phyloP scores from a whole-genome alignment of 2,888 invertebrate species.

The Mamestra brassicae region DNA sequence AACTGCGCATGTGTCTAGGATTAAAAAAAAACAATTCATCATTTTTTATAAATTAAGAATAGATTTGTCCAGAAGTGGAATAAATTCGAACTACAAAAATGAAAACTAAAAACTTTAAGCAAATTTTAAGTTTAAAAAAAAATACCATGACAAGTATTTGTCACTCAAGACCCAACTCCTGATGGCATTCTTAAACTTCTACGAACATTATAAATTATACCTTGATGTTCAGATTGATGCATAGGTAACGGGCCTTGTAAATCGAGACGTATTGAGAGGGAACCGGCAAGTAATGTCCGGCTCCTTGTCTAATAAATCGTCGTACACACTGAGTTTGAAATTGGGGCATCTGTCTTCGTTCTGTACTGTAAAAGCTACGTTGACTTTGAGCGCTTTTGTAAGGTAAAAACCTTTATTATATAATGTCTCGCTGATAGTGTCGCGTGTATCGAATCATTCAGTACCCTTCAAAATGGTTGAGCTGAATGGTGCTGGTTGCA shows the following conservation, averaged over 20 bases:
- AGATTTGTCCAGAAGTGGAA: no score
- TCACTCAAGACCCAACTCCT: not conserved
- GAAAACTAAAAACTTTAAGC: no score
- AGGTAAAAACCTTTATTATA: not conserved
- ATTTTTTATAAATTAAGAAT: no score
- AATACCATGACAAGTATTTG: no score
- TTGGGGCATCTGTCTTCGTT: slow-evolving; percentile 54
- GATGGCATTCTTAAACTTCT: not conserved
- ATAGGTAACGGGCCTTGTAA: slow-evolving; percentile 46
- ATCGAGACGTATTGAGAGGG: slow-evolving; percentile 54
- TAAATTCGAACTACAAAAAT: no score
- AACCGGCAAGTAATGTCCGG: slow-evolving; percentile 54
- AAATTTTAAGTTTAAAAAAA: no score
- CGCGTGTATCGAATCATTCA: no score
- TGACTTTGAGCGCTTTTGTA: not conserved
- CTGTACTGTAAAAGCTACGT: not conserved
- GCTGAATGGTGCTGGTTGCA: no score
- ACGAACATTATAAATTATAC: not conserved
- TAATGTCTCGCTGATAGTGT: no score
- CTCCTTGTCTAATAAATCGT: slow-evolving; percentile 51
- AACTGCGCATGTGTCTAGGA: no score
- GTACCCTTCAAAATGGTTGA: no score
- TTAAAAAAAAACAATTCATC: no score
- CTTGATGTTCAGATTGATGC: slow-evolving; percentile 38
- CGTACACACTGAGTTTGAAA: slow-evolving; percentile 43